Percentiles rank a stretch among this genome's conserved stretches.
phyloP scores from a whole-genome alignment of 1,140 invertebrate species.

The Drosophila ficusphila region DNA sequence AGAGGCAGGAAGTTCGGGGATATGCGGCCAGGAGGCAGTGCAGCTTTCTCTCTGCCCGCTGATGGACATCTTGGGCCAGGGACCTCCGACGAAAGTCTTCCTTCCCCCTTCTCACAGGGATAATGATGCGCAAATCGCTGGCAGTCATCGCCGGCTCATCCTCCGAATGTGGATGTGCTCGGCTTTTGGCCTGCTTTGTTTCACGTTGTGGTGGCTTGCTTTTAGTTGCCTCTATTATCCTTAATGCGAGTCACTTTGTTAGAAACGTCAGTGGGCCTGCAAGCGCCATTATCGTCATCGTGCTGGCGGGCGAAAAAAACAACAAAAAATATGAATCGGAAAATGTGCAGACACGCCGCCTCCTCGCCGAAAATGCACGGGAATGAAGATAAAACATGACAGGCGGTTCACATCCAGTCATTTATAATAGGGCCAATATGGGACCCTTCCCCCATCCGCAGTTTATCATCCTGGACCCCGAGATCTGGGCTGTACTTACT shows the following conservation, averaged over 20 bases:
- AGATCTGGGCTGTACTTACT: neutral
- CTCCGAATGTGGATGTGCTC: slow-evolving; percentile 16
- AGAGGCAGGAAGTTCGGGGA: slow-evolving; percentile 64
- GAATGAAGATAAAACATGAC: slow-evolving; percentile 82
- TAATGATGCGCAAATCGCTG: slow-evolving; percentile 79
- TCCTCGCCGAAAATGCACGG: slow-evolving; percentile 67
- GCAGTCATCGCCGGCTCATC: slow-evolving; percentile 59
- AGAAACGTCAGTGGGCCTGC: slow-evolving; percentile 80
- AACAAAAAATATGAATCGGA: slow-evolving; percentile 59
- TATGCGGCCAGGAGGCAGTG: slow-evolving; percentile 58
- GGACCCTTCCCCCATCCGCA: slow-evolving; percentile 6
- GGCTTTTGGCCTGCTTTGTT: slow-evolving; percentile 59
- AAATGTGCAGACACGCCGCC: slow-evolving; percentile 75
- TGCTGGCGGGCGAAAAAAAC: slow-evolving; percentile 46
- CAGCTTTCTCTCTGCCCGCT: slow-evolving; percentile 52
- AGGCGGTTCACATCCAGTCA: slow-evolving; percentile 79
- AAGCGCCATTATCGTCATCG: slow-evolving; percentile 78
- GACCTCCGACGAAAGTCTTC: slow-evolving; percentile 24
- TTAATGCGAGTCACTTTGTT: slow-evolving; percentile 83
- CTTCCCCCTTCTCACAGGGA: slow-evolving; percentile 35
- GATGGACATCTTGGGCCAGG: slow-evolving; percentile 72
- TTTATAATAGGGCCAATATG: slow-evolving; percentile 78
- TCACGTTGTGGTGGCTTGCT: slow-evolving; percentile 69
- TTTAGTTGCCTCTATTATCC: slow-evolving; percentile 82
- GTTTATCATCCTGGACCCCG: slow-evolving; percentile 38